Evolutionary conservation across 2,797 vertebrate genomes (phyloP), one percentile per base, ranked within the genome.

Genomic region (Ctenosaura bakeri): DNA sequence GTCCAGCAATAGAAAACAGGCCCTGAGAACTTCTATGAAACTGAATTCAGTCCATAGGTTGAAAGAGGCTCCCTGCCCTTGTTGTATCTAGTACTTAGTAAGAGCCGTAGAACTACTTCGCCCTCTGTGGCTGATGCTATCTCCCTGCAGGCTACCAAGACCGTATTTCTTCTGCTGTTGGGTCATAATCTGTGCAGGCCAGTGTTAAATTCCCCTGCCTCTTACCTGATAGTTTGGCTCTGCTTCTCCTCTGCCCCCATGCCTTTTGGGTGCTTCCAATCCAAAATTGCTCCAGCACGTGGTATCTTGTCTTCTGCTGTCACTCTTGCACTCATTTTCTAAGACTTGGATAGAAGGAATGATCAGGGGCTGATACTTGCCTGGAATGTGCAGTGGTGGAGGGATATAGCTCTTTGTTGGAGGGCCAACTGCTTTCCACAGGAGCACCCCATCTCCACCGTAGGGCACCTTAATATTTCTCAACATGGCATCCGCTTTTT

Each of bases 201-300:
- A 69, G 29, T 32, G 66, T 69, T 32, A 26, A 69, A 26, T 66
- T 9, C 66, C 66, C 10, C 10, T 1, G 29, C 4, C 26, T 90
- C 94, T 77, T 95, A 97, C 97, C 97, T 97, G 94, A 7, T 50
- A 78, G 16, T 52, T 89, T 10, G 24, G 82, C 81, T 86, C 93
- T 32, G 32, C 35, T 32, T 35, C 90, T 35, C 32, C 85, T 42
- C 13, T 54, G 85, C 59, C 88, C 18, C 32, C 8, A 16, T 59
- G 64, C 66, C 22, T 94, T 86, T 77, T 90, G 88, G 87, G 66
- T 81, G 52, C 20, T 3, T 84, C 81, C 56, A 87, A 74, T 52
- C 54, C 1, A 0, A 76, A 76, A 86, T 91, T 79, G 14, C 2
- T n/a, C 90, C 0, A 83, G 74, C 0, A 83, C 66, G 29, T 22